Conservation (phyloP, 2,888 invertebrate species). For the Amblyjoppa proteus region DNA sequence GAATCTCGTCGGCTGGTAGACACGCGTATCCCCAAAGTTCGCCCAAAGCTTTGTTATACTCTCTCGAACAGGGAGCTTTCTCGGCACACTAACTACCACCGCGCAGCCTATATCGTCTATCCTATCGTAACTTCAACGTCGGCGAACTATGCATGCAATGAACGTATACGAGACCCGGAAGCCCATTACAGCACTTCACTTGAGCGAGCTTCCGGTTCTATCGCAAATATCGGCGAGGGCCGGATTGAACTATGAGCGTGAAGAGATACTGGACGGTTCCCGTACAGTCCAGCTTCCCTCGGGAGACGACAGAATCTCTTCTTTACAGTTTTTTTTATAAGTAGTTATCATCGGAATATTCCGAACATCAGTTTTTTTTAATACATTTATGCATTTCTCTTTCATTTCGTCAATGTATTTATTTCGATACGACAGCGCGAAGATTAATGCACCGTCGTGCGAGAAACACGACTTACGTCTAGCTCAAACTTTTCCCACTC, state of each 20-base stretch:
- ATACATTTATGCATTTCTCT: slow-evolving; percentile 54
- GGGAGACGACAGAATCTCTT: not conserved
- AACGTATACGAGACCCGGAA: slow-evolving; percentile 51
- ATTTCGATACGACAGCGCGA: slow-evolving; percentile 53
- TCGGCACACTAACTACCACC: slow-evolving; percentile 2
- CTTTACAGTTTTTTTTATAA: not conserved
- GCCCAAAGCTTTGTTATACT: slow-evolving; percentile 70
- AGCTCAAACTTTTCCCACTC: slow-evolving; percentile 66
- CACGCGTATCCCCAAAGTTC: slow-evolving; percentile 53
- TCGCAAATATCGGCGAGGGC: not conserved
- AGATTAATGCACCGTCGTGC: slow-evolving; percentile 69
- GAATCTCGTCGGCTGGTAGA: slow-evolving; percentile 55
- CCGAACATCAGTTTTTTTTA: slow-evolving; percentile 5
- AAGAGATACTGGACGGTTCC: not conserved
- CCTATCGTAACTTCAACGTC: slow-evolving; percentile 17
- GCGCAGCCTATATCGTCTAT: slow-evolving; percentile 19
- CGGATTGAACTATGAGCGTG: slow-evolving; percentile 1
- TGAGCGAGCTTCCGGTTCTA: not conserved
- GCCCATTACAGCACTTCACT: slow-evolving; percentile 48
- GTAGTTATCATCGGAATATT: slow-evolving; percentile 1
- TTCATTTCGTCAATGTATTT: slow-evolving; percentile 54
- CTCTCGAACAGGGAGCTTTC: slow-evolving; percentile 40
- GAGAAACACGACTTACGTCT: slow-evolving; percentile 67
- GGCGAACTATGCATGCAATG: slow-evolving; percentile 39
- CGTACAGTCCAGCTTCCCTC: not conserved